Conservation (phyloP, 2,797 vertebrate species). For the Brotula barbata region DNA sequence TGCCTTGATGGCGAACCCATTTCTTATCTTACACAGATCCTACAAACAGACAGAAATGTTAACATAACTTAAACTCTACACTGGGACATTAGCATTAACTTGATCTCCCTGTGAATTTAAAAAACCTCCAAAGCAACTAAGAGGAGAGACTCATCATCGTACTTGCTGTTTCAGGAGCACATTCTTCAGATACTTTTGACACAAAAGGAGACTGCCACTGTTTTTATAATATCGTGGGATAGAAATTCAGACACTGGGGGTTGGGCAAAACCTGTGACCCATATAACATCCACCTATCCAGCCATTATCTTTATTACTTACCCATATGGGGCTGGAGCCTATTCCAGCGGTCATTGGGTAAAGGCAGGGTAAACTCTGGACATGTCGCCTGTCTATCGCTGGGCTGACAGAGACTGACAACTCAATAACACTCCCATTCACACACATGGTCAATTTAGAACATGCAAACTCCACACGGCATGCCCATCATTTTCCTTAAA, state of each 20-base stretch:
- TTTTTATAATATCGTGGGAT: slow-evolving; percentile 61
- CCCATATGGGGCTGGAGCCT: too few relatives aligned
- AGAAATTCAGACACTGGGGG: slow-evolving; percentile 44
- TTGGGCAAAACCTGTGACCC: slow-evolving; percentile 34
- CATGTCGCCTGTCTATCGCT: too few relatives aligned
- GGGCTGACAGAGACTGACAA: too few relatives aligned
- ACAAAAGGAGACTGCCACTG: slow-evolving; percentile 56
- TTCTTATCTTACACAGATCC: slow-evolving; percentile 25
- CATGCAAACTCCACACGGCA: too few relatives aligned
- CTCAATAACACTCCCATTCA: too few relatives aligned
- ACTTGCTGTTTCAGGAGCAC: slow-evolving; percentile 45
- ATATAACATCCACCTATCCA: too few relatives aligned
- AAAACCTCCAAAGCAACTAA: neutral
- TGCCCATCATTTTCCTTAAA: slow-evolving; percentile 15
- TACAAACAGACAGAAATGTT: slow-evolving; percentile 3
- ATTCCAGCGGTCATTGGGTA: too few relatives aligned
- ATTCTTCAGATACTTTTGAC: slow-evolving; percentile 70
- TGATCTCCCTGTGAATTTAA: slow-evolving; percentile 6
- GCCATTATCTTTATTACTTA: too few relatives aligned
- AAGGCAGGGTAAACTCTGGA: too few relatives aligned
- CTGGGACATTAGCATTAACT: slow-evolving; percentile 23
- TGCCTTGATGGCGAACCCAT: slow-evolving; percentile 51
- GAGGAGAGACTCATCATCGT: slow-evolving; percentile 25
- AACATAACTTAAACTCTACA: slow-evolving; percentile 37
- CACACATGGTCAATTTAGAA: too few relatives aligned